phyloP scores from a whole-genome alignment of 2,113 vertebrate genomes.

The Murina feae region DNA sequence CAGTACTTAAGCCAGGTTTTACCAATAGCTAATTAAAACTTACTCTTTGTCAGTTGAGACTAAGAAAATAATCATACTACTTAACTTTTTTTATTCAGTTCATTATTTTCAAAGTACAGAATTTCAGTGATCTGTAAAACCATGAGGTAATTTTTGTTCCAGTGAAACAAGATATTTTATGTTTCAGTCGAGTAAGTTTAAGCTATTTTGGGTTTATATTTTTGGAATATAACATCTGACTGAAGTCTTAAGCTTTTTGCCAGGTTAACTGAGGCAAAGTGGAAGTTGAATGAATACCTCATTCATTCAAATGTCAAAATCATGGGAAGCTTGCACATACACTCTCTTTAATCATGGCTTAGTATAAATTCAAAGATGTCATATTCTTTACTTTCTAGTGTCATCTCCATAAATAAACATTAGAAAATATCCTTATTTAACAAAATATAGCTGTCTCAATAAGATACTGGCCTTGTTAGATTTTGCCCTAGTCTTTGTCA shows the following conservation, averaged over 20 bases:
- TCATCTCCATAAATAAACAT: background rate
- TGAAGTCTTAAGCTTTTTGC: background rate
- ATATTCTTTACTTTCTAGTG: background rate
- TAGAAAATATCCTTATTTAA: background rate
- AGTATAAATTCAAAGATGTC: background rate
- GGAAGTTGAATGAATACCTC: background rate
- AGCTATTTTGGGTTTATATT: conserved; percentile 39
- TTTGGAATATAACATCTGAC: conserved; percentile 20
- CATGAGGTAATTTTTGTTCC: conserved; percentile 24
- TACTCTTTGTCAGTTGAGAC: conserved; percentile 13
- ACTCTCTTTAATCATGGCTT: background rate
- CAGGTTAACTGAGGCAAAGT: background rate
- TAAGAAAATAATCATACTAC: conserved; percentile 34
- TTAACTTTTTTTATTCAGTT: conserved; percentile 24
- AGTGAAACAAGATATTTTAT: conserved; percentile 1
- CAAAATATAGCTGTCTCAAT: background rate
- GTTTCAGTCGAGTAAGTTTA: conserved; percentile 36
- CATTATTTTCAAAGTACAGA: conserved; percentile 34
- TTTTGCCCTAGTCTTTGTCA: background rate
- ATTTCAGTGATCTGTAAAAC: conserved; percentile 52
- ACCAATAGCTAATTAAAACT: conserved; percentile 42
- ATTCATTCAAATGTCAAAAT: conserved; percentile 2
- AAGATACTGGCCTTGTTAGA: background rate
- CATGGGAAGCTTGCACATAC: background rate
- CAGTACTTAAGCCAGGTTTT: background rate